phyloP scores from a whole-genome alignment of 1,140 invertebrate species.

The Caenorhabditis tropicalis region DNA sequence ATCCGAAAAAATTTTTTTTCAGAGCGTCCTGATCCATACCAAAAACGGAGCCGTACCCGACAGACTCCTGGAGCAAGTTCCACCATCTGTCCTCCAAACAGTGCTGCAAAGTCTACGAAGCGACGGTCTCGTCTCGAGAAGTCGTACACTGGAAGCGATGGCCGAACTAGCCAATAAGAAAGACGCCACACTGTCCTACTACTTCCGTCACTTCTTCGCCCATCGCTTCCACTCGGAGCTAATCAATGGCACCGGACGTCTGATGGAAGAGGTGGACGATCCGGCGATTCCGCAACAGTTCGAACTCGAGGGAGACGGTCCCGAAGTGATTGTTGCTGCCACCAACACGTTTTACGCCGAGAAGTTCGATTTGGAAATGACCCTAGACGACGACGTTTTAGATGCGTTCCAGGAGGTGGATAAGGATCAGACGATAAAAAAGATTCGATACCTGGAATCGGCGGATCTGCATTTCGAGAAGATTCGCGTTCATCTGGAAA shows the following conservation, averaged over 20 bases:
- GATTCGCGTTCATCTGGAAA: slow-evolving; percentile 39
- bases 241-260: slow-evolving; percentile 48
- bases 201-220: slow-evolving; percentile 66
- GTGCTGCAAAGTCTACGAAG: slow-evolving; percentile 55
- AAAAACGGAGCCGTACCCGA: neutral
- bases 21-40: slow-evolving; percentile 39
- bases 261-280: slow-evolving; percentile 35
- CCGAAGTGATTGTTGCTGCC: slow-evolving; percentile 30
- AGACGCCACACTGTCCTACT: slow-evolving; percentile 55
- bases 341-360: neutral
- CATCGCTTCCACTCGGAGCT: slow-evolving; percentile 60
- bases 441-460: slow-evolving; percentile 60
- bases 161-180: slow-evolving; percentile 46
- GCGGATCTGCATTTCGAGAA: slow-evolving; percentile 58
- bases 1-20: neutral
- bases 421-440: slow-evolving; percentile 54
- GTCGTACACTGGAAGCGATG: slow-evolving; percentile 36
- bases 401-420: slow-evolving; percentile 30
- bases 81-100: slow-evolving; percentile 56
- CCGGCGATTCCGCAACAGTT: neutral
- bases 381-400: slow-evolving; percentile 48
- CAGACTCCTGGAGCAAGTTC: slow-evolving; percentile 49
- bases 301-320: slow-evolving; percentile 48
- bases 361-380: slow-evolving; percentile 49
- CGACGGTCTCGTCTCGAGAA: slow-evolving; percentile 61